phyloP scores from a whole-genome alignment of 2,888 invertebrate species.

The Junonia oenone region DNA sequence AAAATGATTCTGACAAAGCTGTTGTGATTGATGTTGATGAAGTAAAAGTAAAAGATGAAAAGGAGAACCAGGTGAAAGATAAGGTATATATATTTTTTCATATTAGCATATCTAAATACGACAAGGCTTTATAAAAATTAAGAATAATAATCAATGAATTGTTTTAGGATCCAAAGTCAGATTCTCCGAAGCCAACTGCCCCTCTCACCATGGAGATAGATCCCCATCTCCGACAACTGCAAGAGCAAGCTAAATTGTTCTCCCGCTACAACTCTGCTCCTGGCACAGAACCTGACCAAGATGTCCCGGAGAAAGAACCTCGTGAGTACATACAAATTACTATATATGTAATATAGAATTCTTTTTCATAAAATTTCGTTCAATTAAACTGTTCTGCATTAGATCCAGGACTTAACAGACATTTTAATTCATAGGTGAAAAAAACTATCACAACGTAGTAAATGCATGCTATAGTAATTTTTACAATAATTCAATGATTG shows the following conservation, averaged over 20 bases:
- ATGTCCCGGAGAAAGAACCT: conserved; percentile 59
- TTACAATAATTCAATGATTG: conserved; percentile 8
- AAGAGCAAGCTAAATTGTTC: conserved; percentile 77
- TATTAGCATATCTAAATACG: too few relatives aligned
- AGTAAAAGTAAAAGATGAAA: conserved; percentile 67
- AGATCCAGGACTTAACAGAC: too few relatives aligned
- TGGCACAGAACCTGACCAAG: conserved; percentile 53
- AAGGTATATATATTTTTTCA: conserved; percentile 58
- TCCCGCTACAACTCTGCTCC: conserved; percentile 63
- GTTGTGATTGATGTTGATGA: conserved; percentile 68
- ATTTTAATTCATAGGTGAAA: too few relatives aligned
- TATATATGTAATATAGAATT: not conserved
- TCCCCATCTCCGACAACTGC: conserved; percentile 69
- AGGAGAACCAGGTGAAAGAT: conserved; percentile 54
- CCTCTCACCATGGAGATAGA: conserved; percentile 76
- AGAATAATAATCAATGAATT: conserved; percentile 2
- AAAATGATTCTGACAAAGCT: conserved; percentile 57
- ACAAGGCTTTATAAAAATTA: not conserved
- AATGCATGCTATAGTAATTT: too few relatives aligned
- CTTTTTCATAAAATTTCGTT: not conserved
- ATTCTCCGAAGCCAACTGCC: conserved; percentile 58
- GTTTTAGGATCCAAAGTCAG: conserved; percentile 53
- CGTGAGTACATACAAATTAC: conserved; percentile 44
- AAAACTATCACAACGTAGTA: too few relatives aligned
- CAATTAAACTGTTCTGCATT: not conserved